These are phyloP conservation scores for Calvadosia cruxmelitensis DNA, from an alignment of 30 jellyfish, hydroid and myxozoan genomes.

Conservation along the genomic window DNA sequence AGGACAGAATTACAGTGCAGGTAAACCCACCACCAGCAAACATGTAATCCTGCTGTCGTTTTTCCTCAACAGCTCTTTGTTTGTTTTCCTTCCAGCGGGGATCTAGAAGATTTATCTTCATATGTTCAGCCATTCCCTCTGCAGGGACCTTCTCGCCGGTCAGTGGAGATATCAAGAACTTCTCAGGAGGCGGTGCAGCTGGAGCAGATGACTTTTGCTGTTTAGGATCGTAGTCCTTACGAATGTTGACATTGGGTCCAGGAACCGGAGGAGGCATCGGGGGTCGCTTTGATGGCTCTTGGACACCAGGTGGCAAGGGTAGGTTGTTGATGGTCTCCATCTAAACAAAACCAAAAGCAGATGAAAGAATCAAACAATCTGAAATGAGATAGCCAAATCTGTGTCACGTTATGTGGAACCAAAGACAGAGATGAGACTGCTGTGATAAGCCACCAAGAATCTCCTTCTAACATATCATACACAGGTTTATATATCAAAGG, in stretches of 20 bases:
- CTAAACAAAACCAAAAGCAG: too few species aligned
- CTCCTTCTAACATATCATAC: too few species aligned
- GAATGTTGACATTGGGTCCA: slow-evolving; percentile 77
- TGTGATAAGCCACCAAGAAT: too few species aligned
- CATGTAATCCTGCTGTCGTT: slow-evolving; percentile 83
- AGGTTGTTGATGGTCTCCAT: neutral
- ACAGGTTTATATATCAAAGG: too few species aligned
- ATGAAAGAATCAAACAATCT: too few species aligned
- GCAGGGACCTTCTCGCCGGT: slow-evolving; percentile 99
- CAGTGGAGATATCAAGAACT: slow-evolving; percentile 82
- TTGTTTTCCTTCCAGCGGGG: slow-evolving; percentile 94
- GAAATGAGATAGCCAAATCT: too few species aligned
- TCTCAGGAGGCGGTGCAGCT: slow-evolving; percentile 70
- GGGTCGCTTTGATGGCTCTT: slow-evolving; percentile 32
- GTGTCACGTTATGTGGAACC: too few species aligned
- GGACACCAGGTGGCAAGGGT: slow-evolving; percentile 13
- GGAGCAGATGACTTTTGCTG: slow-evolving; percentile 78
- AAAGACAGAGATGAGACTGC: too few species aligned
- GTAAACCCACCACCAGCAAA: slow-evolving; percentile 70
- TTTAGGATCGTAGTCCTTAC: slow-evolving; percentile 86
- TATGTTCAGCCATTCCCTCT: slow-evolving; percentile 89
- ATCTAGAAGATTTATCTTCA: slow-evolving; percentile 76
- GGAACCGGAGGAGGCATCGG: slow-evolving; percentile 88
- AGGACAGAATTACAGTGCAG: neutral
- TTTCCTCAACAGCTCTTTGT: slow-evolving; percentile 74